Evolutionary conservation across 2,888 invertebrate species (phyloP).

Genomic region (Notodonta dromedarius): DNA sequence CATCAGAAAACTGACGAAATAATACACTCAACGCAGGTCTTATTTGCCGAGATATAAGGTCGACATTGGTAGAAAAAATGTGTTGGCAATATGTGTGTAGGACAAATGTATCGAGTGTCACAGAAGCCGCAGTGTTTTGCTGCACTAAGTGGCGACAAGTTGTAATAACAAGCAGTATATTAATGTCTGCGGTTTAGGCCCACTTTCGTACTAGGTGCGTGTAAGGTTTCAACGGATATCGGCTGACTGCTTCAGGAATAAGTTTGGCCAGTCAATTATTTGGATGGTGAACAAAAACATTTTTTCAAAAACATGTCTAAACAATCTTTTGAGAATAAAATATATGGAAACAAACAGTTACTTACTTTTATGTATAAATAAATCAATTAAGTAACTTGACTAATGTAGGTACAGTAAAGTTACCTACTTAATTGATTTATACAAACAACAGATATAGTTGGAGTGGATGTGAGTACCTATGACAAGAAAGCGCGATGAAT

Average conservation of each 20-base stretch:
- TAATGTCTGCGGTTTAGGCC: slow-evolving; percentile 45
- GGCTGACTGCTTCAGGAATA: slow-evolving; percentile 6
- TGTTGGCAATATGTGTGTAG: background rate
- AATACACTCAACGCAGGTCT: slow-evolving; percentile 11
- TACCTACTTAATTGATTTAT: too few species aligned
- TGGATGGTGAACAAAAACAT: background rate
- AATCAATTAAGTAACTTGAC: too few species aligned
- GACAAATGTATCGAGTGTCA: slow-evolving; percentile 61
- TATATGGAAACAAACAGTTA: background rate
- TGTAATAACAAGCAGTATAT: slow-evolving; percentile 76
- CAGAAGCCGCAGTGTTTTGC: slow-evolving; percentile 56
- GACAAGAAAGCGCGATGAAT: too few species aligned
- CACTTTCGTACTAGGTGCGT: slow-evolving; percentile 46
- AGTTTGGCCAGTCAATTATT: slow-evolving; percentile 3
- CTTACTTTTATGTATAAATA: too few species aligned
- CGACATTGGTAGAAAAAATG: slow-evolving; percentile 14
- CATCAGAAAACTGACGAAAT: slow-evolving; percentile 25
- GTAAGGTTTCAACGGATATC: slow-evolving; percentile 43
- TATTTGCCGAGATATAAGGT: slow-evolving; percentile 19
- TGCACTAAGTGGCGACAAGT: slow-evolving; percentile 72
- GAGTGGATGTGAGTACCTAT: too few species aligned
- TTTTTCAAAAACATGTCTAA: background rate
- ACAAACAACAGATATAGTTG: too few species aligned
- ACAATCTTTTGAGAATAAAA: background rate
- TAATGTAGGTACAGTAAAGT: too few species aligned